Conservation (phyloP, 1,140 invertebrate species). For the Limonius californicus region DNA sequence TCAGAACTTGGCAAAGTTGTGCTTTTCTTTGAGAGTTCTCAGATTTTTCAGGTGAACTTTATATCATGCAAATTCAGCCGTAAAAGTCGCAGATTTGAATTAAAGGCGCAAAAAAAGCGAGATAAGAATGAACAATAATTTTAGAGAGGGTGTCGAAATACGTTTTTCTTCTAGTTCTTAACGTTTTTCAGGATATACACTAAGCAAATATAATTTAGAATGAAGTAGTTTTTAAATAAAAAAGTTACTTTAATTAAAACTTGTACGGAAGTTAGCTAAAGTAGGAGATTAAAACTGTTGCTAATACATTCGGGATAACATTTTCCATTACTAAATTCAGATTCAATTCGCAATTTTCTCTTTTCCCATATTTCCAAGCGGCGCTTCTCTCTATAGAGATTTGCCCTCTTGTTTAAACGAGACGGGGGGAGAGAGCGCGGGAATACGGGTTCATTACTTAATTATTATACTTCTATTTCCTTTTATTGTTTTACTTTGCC, state of each 20-base stretch:
- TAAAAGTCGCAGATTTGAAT: not conserved
- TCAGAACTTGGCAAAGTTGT: not conserved
- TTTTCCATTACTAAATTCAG: too few species aligned
- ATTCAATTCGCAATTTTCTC: too few species aligned
- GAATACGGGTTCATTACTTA: not conserved
- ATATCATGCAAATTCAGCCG: not conserved
- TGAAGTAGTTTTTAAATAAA: too few species aligned
- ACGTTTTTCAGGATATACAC: too few species aligned
- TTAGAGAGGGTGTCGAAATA: too few species aligned
- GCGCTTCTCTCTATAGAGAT: not conserved
- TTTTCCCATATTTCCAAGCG: not conserved
- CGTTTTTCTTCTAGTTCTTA: too few species aligned
- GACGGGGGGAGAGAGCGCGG: not conserved
- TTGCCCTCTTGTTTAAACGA: not conserved
- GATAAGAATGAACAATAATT: too few species aligned
- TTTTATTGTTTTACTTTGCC: not conserved
- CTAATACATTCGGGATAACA: too few species aligned
- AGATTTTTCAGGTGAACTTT: not conserved
- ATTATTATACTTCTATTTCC: not conserved
- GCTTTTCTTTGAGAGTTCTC: not conserved
- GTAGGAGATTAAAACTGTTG: too few species aligned
- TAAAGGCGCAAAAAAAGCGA: not conserved
- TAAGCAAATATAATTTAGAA: too few species aligned
- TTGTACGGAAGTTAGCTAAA: too few species aligned
- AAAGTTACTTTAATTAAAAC: too few species aligned